Conservation (phyloP, 1,140 invertebrate species). For the Drosophila ambigua region DNA sequence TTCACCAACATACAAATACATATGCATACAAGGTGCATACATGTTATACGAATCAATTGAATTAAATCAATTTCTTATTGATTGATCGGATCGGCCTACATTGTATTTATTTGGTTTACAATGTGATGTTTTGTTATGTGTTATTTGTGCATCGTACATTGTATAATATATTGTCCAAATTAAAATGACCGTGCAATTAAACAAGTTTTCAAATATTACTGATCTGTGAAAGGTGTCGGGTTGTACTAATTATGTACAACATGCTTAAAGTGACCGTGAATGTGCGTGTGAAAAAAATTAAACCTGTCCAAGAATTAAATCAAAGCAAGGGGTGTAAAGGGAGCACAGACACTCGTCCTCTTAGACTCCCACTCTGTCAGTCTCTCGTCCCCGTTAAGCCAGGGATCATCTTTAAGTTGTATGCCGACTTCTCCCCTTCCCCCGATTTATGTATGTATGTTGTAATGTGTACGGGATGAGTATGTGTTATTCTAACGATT, state of each 20-base stretch:
- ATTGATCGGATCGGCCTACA: slow-evolving; percentile 1
- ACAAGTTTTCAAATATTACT: slow-evolving; percentile 8
- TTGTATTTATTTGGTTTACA: slow-evolving; percentile 20
- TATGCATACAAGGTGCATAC: slow-evolving; percentile 12
- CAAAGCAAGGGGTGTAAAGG: too few relatives aligned
- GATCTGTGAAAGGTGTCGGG: slow-evolving; percentile 3
- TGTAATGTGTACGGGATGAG: slow-evolving; percentile 31
- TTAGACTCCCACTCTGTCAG: too few relatives aligned
- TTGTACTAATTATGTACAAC: slow-evolving; percentile 2
- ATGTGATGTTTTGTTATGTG: slow-evolving; percentile 12
- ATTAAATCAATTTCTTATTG: slow-evolving; percentile 5
- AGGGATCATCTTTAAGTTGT: too few relatives aligned
- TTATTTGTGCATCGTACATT: slow-evolving; percentile 21
- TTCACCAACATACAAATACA: slow-evolving; percentile 14
- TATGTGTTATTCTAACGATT: slow-evolving; percentile 43
- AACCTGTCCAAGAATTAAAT: slow-evolving; percentile 5
- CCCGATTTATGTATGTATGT: slow-evolving; percentile 9
- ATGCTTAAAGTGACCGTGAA: neutral
- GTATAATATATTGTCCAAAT: slow-evolving; percentile 5
- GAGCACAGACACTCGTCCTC: too few relatives aligned
- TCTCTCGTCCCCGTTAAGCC: too few relatives aligned
- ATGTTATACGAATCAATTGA: slow-evolving; percentile 3
- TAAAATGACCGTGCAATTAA: slow-evolving; percentile 22
- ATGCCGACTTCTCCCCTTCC: neutral
- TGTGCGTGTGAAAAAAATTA: slow-evolving; percentile 4